Evolutionary conservation across 2,113 vertebrate genomes (phyloP).

Genomic region (Neolamprologus ventralis): DNA sequence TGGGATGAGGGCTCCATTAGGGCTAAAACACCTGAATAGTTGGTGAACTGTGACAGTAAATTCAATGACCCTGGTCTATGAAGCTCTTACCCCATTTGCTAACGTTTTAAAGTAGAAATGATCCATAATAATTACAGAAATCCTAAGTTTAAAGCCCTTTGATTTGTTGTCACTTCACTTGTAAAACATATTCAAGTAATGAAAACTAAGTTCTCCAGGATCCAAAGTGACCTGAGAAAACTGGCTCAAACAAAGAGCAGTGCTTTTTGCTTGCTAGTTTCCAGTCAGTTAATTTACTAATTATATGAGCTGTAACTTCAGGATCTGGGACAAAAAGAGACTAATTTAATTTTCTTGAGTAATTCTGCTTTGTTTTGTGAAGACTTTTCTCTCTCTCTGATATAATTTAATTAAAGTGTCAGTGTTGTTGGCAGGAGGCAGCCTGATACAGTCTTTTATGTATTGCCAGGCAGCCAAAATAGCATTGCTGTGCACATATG

Average conservation of each 20-base stretch:
- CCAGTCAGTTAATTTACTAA: background rate
- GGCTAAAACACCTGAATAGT: background rate
- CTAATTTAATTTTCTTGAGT: background rate
- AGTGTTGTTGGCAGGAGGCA: background rate
- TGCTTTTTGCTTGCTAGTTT: background rate
- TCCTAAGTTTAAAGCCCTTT: background rate
- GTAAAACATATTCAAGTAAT: background rate
- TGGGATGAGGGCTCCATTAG: background rate
- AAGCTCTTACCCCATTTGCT: background rate
- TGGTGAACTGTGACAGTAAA: background rate
- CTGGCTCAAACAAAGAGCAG: background rate
- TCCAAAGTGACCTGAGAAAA: background rate
- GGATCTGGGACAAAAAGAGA: background rate
- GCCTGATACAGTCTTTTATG: background rate
- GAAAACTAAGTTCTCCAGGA: background rate
- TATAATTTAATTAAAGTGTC: background rate
- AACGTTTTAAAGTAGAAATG: background rate
- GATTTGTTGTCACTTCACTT: background rate
- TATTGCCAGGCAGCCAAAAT: background rate
- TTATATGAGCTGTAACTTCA: background rate
- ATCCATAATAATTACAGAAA: background rate
- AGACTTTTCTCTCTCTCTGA: background rate
- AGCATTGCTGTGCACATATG: background rate
- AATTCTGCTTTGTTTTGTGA: background rate
- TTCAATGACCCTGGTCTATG: background rate